Percentiles rank a stretch among this genome's conserved stretches.
Evolutionary conservation across 2,888 invertebrate genomes (phyloP).

Genomic region (Gymnoscelis rufifasciata): DNA sequence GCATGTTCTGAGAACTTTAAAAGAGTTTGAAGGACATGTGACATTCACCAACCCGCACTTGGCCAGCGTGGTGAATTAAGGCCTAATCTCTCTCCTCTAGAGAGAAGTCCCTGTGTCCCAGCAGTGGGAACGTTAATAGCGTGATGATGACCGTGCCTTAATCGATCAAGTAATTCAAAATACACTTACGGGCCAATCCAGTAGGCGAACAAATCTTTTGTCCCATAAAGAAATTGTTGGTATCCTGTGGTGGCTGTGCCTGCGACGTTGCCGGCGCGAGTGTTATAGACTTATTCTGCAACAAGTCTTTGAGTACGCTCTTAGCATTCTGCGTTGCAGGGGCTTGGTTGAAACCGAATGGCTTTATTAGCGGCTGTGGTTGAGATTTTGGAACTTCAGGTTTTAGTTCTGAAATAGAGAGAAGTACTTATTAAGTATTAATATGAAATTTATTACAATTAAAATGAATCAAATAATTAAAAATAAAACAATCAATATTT

Average conservation of each 20-base stretch:
- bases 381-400: slow-evolving; percentile 32
- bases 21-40: too few species aligned
- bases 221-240: slow-evolving; percentile 59
- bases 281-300: slow-evolving; percentile 47
- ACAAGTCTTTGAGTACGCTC: slow-evolving; percentile 52
- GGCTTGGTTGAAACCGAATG: slow-evolving; percentile 18
- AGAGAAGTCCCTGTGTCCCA: too few species aligned
- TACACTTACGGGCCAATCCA: slow-evolving; percentile 50
- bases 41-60: too few species aligned
- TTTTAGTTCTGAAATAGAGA: slow-evolving; percentile 39
- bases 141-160: too few species aligned
- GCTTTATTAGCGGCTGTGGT: slow-evolving; percentile 20
- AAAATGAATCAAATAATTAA: too few species aligned
- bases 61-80: too few species aligned
- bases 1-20: too few species aligned
- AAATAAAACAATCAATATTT: too few species aligned
- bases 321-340: slow-evolving; percentile 38
- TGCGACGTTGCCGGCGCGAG: slow-evolving; percentile 27
- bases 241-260: slow-evolving; percentile 28
- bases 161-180: background rate
- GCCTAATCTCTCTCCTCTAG: too few species aligned
- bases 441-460: too few species aligned
- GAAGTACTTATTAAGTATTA: background rate
- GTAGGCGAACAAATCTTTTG: slow-evolving; percentile 66
- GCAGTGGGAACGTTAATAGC: too few species aligned